A percentile compares a stretch with the other conserved stretches of the same genome.
phyloP scores from a whole-genome alignment of 2,113 vertebrate genomes.

The Corvus moneduloides region DNA sequence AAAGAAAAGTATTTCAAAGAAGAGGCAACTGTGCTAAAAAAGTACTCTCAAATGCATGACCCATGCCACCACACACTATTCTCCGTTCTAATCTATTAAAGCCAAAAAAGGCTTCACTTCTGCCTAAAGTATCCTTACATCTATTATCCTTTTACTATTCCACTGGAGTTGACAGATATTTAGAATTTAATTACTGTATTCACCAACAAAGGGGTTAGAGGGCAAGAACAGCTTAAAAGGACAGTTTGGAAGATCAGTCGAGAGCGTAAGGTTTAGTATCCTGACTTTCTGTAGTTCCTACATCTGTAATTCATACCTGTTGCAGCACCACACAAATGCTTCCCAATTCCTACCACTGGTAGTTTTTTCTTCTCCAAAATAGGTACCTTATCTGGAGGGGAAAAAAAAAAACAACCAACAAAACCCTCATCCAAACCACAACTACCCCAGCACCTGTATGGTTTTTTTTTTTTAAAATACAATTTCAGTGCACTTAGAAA shows the following conservation, averaged over 20 bases:
- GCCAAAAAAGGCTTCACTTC: neutral
- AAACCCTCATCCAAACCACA: neutral
- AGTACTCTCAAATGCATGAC: neutral
- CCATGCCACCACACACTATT: neutral
- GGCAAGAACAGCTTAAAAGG: neutral
- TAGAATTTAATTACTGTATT: neutral
- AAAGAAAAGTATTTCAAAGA: neutral
- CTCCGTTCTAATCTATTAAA: neutral
- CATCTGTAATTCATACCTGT: slow-evolving; percentile 79
- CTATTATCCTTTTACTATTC: neutral
- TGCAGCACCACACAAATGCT: slow-evolving; percentile 93
- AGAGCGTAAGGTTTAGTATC: neutral
- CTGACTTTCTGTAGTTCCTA: neutral
- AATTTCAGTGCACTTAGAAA: neutral
- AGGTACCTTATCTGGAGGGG: slow-evolving; percentile 79
- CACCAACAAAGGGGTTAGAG: neutral
- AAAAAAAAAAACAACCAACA: neutral
- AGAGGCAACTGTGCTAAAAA: neutral
- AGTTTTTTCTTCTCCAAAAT: slow-evolving; percentile 76
- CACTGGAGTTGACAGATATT: neutral
- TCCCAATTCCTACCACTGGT: slow-evolving; percentile 90
- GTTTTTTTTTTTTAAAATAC: neutral
- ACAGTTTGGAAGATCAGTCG: neutral
- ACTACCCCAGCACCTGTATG: neutral
- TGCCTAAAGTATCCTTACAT: neutral